Base-by-base conservation (phyloP, 2,797 vertebrate species). In the Syndactyla subalaris region DNA sequence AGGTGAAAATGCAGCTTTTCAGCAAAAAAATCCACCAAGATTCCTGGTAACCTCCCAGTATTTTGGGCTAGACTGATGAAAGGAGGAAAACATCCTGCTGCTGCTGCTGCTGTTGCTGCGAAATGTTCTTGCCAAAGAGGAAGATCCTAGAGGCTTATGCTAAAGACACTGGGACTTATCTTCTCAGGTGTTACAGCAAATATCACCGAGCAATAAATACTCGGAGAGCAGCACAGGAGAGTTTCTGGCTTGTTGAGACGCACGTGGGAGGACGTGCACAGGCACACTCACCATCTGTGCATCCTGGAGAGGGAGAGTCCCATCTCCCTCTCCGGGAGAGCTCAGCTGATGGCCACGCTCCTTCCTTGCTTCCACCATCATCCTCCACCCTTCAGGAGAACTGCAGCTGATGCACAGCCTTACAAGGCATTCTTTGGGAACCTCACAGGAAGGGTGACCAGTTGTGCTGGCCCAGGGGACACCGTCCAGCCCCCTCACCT, bases 141-240 rank as follows among this genome's bases (percentile, higher is more conserved):
- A 80, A 83, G 89, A 93, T 93, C 92, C 92, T 75, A 46, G 34
- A 82, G 93, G 94, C 89, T 97, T 95, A 92, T 46, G 82, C 58
- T 94, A 92, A 94, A 92, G 79, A 88, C 79, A 52, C 66, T 39
- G 70, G 67, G 95, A 91, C 73, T 95, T 95, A 92, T 76, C 89
- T 85, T 77, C 91, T 81, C 95, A 95, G 95, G 95, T 94, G 94
- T 75, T 93, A 92, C 55, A 88, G 95, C 91, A 90, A 96, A 73
- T 86, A 95, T 70, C 82, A 91, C 17, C 0, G 7, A 76, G 85
- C 74, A 87, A 52, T 89, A 95, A 95, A 92, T 46, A 93, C 72
- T 68, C 58, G 34, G 79, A 52, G 73, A 92, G 89, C 89, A 45
- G 83, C 80, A 88, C 61, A 85, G 76, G 41, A 27, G 81, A 65